Percentiles rank a stretch among this genome's conserved stretches.
Evolutionary conservation across 2,888 invertebrate genomes (phyloP).

Genomic region (Sthenelais limicola): DNA sequence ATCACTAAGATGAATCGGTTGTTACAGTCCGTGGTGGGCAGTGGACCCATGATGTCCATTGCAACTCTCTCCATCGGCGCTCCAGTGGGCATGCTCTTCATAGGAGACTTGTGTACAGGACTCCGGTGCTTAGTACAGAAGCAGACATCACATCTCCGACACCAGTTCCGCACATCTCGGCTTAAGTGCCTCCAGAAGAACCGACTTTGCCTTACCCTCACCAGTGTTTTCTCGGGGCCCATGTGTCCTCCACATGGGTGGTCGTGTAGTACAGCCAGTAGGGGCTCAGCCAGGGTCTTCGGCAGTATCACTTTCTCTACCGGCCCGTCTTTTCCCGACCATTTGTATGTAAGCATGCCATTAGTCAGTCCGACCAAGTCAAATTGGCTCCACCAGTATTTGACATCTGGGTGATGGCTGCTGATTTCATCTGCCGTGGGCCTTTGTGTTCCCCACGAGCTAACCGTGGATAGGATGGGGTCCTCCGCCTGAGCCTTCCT

Average conservation of each 20-base stretch:
- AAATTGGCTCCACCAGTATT: neutral
- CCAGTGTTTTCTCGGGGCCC: neutral
- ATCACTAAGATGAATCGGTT: conserved; percentile 15
- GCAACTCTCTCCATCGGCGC: neutral
- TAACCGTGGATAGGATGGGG: neutral
- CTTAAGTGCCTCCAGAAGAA: neutral
- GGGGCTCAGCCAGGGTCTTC: neutral
- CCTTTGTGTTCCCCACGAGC: neutral
- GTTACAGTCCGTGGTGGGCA: too few species aligned
- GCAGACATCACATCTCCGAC: neutral
- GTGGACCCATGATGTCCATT: conserved; percentile 6
- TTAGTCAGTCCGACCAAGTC: neutral
- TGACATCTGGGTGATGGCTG: neutral
- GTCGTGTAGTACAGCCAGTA: neutral
- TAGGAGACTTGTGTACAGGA: neutral
- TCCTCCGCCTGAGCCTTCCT: neutral
- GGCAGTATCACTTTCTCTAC: neutral
- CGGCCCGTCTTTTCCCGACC: neutral
- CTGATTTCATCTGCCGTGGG: neutral
- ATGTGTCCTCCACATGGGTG: neutral
- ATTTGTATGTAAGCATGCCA: neutral
- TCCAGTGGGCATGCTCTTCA: conserved; percentile 2
- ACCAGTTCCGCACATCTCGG: neutral
- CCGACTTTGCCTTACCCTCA: neutral
- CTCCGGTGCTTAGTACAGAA: neutral